phyloP scores from a whole-genome alignment of 2,888 invertebrate species.

The Nasonovia ribisnigri region DNA sequence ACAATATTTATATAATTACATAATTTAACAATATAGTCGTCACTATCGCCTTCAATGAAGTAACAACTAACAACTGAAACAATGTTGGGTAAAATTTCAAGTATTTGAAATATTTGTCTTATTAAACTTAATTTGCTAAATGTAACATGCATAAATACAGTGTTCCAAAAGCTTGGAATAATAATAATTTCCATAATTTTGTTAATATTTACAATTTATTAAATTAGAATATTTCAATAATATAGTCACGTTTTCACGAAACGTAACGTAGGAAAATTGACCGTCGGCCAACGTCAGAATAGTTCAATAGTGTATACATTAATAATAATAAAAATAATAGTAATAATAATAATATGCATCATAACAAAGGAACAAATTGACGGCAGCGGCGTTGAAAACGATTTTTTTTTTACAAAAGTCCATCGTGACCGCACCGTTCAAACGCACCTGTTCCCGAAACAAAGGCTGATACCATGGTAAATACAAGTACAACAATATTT shows the following conservation, averaged over 20 bases:
- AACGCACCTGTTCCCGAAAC: not conserved
- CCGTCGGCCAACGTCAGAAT: not conserved
- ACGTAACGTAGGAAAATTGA: not conserved
- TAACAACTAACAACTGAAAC: conserved; percentile 3
- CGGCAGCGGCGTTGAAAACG: not conserved
- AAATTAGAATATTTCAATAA: conserved; percentile 1
- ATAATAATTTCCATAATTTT: conserved; percentile 4
- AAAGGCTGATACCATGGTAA: not conserved
- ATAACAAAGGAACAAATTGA: not conserved
- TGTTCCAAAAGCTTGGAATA: conserved; percentile 48
- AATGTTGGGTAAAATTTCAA: not conserved
- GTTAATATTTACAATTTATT: conserved; percentile 33
- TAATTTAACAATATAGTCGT: conserved; percentile 4
- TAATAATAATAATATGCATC: not conserved
- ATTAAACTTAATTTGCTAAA: conserved; percentile 44
- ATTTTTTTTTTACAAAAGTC: conserved; percentile 23
- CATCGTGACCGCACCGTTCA: not conserved
- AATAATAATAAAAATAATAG: not conserved
- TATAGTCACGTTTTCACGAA: not conserved
- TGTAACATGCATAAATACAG: conserved; percentile 11
- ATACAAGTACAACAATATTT: not conserved
- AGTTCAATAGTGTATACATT: not conserved
- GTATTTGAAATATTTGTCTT: conserved; percentile 4
- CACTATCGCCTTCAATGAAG: not conserved
- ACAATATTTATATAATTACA: conserved; percentile 33